Conservation (phyloP, 2,888 invertebrate genomes). For the Hoplodrina blanda region DNA sequence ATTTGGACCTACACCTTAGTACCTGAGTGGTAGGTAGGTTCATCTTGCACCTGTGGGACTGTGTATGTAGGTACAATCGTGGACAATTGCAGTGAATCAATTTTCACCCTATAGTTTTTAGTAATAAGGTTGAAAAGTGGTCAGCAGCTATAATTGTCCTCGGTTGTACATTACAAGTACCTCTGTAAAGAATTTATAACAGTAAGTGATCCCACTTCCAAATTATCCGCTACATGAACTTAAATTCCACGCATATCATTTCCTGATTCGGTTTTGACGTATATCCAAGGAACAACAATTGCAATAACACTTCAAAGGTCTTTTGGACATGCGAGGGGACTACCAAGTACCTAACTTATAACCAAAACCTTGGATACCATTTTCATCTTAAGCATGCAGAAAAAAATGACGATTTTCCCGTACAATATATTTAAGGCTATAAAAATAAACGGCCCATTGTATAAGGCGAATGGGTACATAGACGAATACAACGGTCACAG, state of each 20-base stretch:
- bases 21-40: too few species aligned
- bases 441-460: constrained; percentile 63
- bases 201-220: constrained; percentile 11
- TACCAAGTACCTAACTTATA: constrained; percentile 42
- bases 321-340: constrained; percentile 49
- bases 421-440: constrained; percentile 21
- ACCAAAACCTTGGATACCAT: constrained; percentile 41
- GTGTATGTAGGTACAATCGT: not conserved
- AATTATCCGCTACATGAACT: constrained; percentile 22
- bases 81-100: too few species aligned
- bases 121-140: too few species aligned
- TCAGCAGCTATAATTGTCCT: too few species aligned
- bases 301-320: constrained; percentile 59
- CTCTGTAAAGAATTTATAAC: not conserved
- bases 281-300: constrained; percentile 51
- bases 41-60: too few species aligned
- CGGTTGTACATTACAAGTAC: not conserved
- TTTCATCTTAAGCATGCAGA: constrained; percentile 20
- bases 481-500: constrained; percentile 59
- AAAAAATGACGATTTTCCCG: constrained; percentile 41
- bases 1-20: too few species aligned
- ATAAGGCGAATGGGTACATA: constrained; percentile 41
- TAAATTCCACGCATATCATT: constrained; percentile 33
- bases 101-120: too few species aligned
- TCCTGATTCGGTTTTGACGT: constrained; percentile 48